A percentile compares a stretch with the other conserved stretches of the same genome.
Conservation (phyloP, 2,888 invertebrate species). For the Lasioglossum lativentre region DNA sequence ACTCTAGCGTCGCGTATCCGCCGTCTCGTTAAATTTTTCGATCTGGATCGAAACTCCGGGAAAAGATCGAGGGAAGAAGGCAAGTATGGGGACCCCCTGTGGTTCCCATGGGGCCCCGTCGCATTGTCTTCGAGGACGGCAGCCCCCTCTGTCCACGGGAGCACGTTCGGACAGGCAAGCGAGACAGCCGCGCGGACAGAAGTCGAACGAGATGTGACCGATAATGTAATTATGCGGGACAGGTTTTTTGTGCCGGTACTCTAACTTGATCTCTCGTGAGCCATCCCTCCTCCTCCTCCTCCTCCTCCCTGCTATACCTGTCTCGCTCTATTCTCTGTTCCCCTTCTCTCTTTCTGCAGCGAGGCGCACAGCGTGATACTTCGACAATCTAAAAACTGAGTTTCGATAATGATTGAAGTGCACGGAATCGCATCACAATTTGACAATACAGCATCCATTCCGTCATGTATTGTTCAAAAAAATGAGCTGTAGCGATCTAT, state of each 20-base stretch:
- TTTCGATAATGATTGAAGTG: background rate
- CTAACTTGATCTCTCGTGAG: slow-evolving; percentile 67
- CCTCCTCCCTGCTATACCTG: slow-evolving; percentile 15
- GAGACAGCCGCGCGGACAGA: slow-evolving; percentile 69
- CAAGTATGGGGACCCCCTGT: slow-evolving; percentile 47
- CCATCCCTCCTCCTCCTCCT: slow-evolving; percentile 16
- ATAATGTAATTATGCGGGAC: slow-evolving; percentile 81
- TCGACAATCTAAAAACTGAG: background rate
- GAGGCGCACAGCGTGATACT: background rate
- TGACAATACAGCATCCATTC: no score
- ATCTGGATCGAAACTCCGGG: slow-evolving; percentile 4
- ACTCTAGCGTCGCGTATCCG: background rate
- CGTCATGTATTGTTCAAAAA: no score
- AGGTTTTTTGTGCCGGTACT: slow-evolving; percentile 77
- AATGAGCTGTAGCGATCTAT: no score
- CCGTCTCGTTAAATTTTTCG: slow-evolving; percentile 21
- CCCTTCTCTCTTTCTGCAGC: slow-evolving; percentile 17
- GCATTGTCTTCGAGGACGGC: slow-evolving; percentile 41
- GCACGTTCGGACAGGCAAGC: slow-evolving; percentile 39
- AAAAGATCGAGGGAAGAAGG: slow-evolving; percentile 32
- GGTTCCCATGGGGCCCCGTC: slow-evolving; percentile 20
- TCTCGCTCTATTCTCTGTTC: slow-evolving; percentile 22
- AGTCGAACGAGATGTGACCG: slow-evolving; percentile 79
- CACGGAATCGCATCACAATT: background rate
- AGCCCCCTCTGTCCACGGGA: slow-evolving; percentile 28